These are phyloP conservation scores for Caiman crocodilus DNA, from an alignment of 2,797 vertebrate genomes.

Conservation along the genomic window DNA sequence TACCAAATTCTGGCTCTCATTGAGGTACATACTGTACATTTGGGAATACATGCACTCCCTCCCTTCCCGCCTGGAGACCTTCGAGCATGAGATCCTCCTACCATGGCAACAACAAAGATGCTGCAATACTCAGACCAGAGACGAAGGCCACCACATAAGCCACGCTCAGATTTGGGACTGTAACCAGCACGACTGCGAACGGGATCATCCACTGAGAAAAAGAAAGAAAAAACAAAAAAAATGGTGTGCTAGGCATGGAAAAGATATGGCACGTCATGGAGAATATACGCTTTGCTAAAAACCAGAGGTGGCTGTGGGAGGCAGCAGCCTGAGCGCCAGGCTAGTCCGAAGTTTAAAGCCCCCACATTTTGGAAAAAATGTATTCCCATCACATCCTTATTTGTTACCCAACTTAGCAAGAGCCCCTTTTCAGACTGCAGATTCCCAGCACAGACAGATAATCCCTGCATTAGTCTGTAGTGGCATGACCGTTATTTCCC, in stretches of 20 bases:
- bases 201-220: conserved; percentile 93
- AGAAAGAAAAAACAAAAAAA: conserved; percentile 26
- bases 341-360: background rate
- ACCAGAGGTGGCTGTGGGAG: background rate
- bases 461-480: conserved; percentile 29
- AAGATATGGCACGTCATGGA: background rate
- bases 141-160: conserved; percentile 91
- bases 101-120: conserved; percentile 95
- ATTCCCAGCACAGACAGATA: conserved; percentile 29
- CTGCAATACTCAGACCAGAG: conserved; percentile 94
- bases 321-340: background rate
- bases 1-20: background rate
- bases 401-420: conserved; percentile 53
- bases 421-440: conserved; percentile 42
- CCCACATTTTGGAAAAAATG: background rate
- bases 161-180: conserved; percentile 89
- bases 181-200: conserved; percentile 91
- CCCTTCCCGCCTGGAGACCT: background rate
- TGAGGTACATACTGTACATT: background rate
- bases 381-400: background rate
- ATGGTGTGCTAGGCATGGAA: background rate
- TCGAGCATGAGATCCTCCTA: conserved; percentile 75
- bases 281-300: background rate
- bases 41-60: background rate
- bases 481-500: conserved; percentile 65